phyloP scores from a whole-genome alignment of 2,113 vertebrate species.

The Oryzias woworae region DNA sequence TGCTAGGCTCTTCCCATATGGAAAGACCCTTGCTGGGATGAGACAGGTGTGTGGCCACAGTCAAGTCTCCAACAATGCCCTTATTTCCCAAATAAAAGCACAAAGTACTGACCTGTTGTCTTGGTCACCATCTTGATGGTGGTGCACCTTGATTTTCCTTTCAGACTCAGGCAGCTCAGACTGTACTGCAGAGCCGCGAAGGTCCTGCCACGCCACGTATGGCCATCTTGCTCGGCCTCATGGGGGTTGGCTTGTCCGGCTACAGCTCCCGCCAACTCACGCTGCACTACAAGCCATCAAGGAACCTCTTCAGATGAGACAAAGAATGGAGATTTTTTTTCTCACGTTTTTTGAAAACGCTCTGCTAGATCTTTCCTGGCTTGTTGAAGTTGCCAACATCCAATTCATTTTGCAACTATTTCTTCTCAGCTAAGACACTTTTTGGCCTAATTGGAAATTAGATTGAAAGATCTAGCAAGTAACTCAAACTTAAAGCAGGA shows the following conservation, averaged over 20 bases:
- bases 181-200: conserved; percentile 64
- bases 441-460: too few species aligned
- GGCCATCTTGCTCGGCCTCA: conserved; percentile 80
- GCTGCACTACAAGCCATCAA: conserved; percentile 72
- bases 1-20: conserved; percentile 30
- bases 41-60: conserved; percentile 29
- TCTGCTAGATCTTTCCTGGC: neutral
- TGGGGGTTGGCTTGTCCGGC: conserved; percentile 80
- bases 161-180: conserved; percentile 81
- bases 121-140: conserved; percentile 3
- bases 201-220: conserved; percentile 69
- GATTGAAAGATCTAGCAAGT: too few species aligned
- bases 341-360: conserved; percentile 15
- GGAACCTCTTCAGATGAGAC: conserved; percentile 67
- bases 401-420: too few species aligned
- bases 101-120: neutral
- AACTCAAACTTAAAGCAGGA: neutral
- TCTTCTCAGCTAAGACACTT: too few species aligned
- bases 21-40: conserved; percentile 44
- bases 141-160: conserved; percentile 48
- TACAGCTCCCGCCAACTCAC: conserved; percentile 84
- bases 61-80: conserved; percentile 35
- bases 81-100: conserved; percentile 3
- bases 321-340: neutral
- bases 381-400: neutral